A percentile compares a stretch with the other conserved stretches of the same genome.
These are phyloP conservation scores for Trachymyrmex cornetzi DNA, from an alignment of 1,140 invertebrate species.

Conservation along the genomic window DNA sequence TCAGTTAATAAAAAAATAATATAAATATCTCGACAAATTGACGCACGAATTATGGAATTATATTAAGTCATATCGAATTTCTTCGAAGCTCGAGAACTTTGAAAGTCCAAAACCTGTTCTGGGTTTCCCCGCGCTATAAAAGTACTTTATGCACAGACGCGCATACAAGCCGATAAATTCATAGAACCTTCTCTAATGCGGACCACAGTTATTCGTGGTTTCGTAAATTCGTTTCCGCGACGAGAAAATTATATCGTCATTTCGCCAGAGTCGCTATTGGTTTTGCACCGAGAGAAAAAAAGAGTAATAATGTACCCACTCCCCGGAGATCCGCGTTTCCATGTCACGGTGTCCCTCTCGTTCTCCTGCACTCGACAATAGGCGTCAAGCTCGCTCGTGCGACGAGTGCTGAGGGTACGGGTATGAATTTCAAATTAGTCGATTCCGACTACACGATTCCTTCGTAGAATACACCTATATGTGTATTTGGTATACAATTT, in stretches of 20 bases:
- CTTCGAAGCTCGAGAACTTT: conserved; percentile 44
- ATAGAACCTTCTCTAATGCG: conserved; percentile 9
- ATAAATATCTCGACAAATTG: conserved; percentile 36
- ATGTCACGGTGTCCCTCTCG: conserved; percentile 3
- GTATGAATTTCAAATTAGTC: conserved; percentile 80
- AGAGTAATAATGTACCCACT: conserved; percentile 59
- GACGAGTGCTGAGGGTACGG: conserved; percentile 69
- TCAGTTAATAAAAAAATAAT: too few species aligned
- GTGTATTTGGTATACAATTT: conserved; percentile 34
- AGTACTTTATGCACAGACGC: conserved; percentile 58
- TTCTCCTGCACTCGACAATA: conserved; percentile 14
- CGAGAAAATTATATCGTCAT: conserved; percentile 70
- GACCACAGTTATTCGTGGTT: conserved; percentile 28
- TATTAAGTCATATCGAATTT: conserved; percentile 60
- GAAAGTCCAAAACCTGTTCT: conserved; percentile 35
- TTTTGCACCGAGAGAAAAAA: conserved; percentile 38
- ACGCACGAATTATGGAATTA: conserved; percentile 45
- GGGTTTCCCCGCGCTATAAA: conserved; percentile 8
- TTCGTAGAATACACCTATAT: conserved; percentile 44
- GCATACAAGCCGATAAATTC: conserved; percentile 54
- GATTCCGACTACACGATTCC: conserved; percentile 46
- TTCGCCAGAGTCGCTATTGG: conserved; percentile 52
- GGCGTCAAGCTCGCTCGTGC: conserved; percentile 77
- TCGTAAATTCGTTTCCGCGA: conserved; percentile 66
- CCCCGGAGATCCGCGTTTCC: conserved; percentile 16